Conservation (phyloP, 2,113 vertebrate genomes). For the Scalopus aquaticus region DNA sequence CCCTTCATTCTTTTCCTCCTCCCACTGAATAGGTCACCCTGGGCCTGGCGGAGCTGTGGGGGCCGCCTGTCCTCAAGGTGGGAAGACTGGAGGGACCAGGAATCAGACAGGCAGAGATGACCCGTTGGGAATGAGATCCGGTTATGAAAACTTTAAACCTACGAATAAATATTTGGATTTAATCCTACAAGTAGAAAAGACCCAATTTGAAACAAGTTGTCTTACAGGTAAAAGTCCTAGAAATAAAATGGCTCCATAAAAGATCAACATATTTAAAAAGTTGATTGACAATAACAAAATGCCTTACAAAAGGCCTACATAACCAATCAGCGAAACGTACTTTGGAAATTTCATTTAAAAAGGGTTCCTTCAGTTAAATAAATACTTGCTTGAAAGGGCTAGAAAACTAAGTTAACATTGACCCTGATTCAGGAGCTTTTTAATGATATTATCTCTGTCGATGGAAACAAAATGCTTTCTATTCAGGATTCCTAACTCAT, state of each 20-base stretch:
- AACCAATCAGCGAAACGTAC: not conserved
- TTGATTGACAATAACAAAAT: not conserved
- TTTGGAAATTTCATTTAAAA: not conserved
- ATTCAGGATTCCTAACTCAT: not conserved
- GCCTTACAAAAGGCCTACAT: not conserved
- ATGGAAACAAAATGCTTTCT: not conserved
- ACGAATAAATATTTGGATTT: not conserved
- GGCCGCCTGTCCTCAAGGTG: not conserved
- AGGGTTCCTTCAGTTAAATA: not conserved
- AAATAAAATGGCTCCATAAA: not conserved
- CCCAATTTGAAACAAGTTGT: not conserved
- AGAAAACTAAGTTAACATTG: not conserved
- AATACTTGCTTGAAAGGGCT: not conserved
- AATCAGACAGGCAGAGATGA: not conserved
- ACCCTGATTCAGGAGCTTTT: not conserved
- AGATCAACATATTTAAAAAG: not conserved
- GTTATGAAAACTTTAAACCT: not conserved
- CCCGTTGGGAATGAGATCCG: not conserved
- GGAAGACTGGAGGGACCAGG: accelerated
- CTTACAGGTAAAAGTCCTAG: not conserved
- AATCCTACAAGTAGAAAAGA: not conserved
- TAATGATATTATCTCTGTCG: not conserved
- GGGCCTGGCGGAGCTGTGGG: too few species aligned
- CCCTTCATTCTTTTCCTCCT: not conserved
- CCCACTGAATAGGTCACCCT: not conserved